Base-by-base conservation (phyloP, 2,113 vertebrate genomes). In the Scomber scombrus region DNA sequence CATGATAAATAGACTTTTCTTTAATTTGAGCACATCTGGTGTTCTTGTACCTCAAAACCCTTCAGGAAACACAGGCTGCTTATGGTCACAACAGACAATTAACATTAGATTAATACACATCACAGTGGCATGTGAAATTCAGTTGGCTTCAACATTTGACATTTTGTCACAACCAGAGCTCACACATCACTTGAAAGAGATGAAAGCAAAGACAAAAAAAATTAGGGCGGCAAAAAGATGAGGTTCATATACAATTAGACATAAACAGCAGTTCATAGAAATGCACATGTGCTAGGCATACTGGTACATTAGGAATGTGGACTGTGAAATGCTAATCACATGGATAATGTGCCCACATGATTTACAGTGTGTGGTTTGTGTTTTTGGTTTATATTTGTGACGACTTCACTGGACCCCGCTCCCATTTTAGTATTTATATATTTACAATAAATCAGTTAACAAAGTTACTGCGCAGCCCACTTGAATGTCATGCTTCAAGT, bases 251-350 rank as follows among this genome's bases (percentile, higher is more conserved):
- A 86, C 76, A 84, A 51, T 63, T 66, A 16, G 29, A 88, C 65
- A 78, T 11, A 61, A 79, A 78, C 51, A 85, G 78, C 75, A 88
- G 50, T 72, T 82, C 8, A 51, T 81, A 82, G 52, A 84, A 78
- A 80, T 31, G 79, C 77, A 85, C 65, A 60, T 67, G 75, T 86
- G 79, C 60, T 49, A 86, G 88, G 78, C 81, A 81, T 18, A 71
- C 74, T 70, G 86, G 82, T 81, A 26, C 46, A 0, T 43, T 43
- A 75, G 88, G 87, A 91, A 89, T 89, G 90, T 93, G 87, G 80
- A 68, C 61, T 57, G 80, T 85, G 65, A 75, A 29, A 34, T 58
- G 78, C 34, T 55, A 63, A 71, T 58, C 80, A 84, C 75, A 66
- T 83, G 74, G 79, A 64, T 61, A 40, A 80, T 56, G 66, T 81